Base-by-base conservation (phyloP, 2,888 invertebrate genomes). In the Hipparchia semele region DNA sequence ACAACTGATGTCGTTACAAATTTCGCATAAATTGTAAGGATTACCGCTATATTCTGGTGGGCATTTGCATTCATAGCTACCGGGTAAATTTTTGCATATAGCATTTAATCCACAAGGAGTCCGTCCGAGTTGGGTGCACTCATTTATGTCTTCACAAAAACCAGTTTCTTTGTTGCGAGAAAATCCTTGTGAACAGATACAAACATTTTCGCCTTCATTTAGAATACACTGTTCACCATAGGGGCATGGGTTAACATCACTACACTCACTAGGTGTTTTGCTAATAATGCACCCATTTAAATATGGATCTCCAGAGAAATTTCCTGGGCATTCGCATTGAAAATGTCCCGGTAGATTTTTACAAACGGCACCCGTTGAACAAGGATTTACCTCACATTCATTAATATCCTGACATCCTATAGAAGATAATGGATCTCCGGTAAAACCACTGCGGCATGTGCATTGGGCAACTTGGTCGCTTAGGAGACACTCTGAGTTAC, bases 11-110 rank as follows among this genome's bases (percentile, higher is more conserved):
- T 96, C 96, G 85, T 95, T 96, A 85, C 98, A 98, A 86, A 97
- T 96, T 91, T 97, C 97, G 85, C 98, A 98, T 79, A 96, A 94
- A 13, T 96, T 95, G 84, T 98, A 98, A 0, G 98, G 98, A 90
- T 98, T 98, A 62, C 98, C 98, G 83, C 97, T 97, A 85, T 97
- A 98, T 53, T 98, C 98, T 49, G 96, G 94, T 0, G 98, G 97
- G 83, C 98, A 99, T 82, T 97, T 97, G 81, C 98, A 99, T 89
- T 98, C 98, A 84, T 98, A 99, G 84, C 98, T 98, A 65, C 98
- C 98, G 0, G 98, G 98, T 68, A 98, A 91, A 90, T 99, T 99
- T 86, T 98, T 98, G 84, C 98, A 99, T 73, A 98, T 95, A 0
- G 98, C 98, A 87, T 98, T 98, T 45, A 97, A 90, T 0, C 98